Evolutionary conservation across 2,797 vertebrate genomes (phyloP), one percentile per base, ranked within the genome.

Genomic region (Halcyon leucocephala): DNA sequence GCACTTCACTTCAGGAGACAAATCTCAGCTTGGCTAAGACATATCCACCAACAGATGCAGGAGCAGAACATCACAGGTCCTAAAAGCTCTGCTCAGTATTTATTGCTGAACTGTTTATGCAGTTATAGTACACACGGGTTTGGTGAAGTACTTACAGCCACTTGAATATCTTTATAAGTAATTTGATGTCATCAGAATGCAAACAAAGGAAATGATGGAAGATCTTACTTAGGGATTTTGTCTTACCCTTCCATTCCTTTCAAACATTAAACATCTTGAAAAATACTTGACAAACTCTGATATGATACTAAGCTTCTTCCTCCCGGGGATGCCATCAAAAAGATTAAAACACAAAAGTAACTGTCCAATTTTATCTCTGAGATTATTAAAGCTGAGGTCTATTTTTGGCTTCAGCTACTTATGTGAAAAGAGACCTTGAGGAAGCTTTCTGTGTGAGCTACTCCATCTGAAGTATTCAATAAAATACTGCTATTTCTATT

Each of bases 401-500:
- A 82, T 54, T 97, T 92, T 91, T 64, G 48, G 28, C 80, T 86
- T 94, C 49, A 82, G n/a, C 25, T 78, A 22, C 82, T 80, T 90
- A 48, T 46, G 44, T 69, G 82, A 89, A 95, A 92, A 76, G 49
- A 83, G 55, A 69, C 20, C 81, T 96, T 89, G 37, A 85, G 60
- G 64, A 91, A 70, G 46, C 12, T 72, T 77, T 92, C 37, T 65
- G 6, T 86, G 37, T 71, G 60, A 94, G 57, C 18, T 44, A 58
- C 41, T 91, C 14, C 37, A 76, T 83, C 54, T 89, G 62, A 91
- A 95, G 89, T 61, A 81, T 62, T 96, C 80, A 94, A 61, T 73
- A 93, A 82, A 25, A 69, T 66, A 20, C 82, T 55, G 12, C 78
- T 95, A 70, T 96, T 97, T 97, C 95, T 92, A 79, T 86, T 87